A percentile compares a stretch with the other conserved stretches of the same genome.
Evolutionary conservation across 2,888 invertebrate genomes (phyloP).

Genomic region (Hemaris fuciformis): DNA sequence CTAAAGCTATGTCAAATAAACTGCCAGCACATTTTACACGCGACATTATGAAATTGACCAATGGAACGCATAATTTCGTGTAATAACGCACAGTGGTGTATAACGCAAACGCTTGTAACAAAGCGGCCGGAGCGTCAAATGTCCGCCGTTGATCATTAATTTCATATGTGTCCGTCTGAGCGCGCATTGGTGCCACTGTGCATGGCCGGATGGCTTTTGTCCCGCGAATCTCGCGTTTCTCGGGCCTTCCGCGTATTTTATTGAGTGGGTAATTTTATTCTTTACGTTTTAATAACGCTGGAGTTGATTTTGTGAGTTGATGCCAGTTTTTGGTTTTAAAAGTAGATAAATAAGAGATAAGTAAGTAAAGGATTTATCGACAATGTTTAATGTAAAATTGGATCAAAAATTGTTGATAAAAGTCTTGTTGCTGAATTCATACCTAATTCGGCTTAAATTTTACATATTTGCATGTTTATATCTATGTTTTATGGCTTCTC

Average conservation of each 20-base stretch:
- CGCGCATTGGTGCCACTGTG: conserved; percentile 21
- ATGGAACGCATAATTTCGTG: conserved; percentile 12
- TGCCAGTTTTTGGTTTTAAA: too few relatives aligned
- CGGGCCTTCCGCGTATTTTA: neutral
- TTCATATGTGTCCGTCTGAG: conserved; percentile 19
- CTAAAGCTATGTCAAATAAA: too few relatives aligned
- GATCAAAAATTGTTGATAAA: too few relatives aligned
- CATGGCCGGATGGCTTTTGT: conserved; percentile 3
- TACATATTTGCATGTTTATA: too few relatives aligned
- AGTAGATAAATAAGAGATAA: neutral
- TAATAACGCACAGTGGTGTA: conserved; percentile 17
- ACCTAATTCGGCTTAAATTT: too few relatives aligned
- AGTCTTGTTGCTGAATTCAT: too few relatives aligned
- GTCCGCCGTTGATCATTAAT: conserved; percentile 20
- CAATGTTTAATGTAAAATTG: too few relatives aligned
- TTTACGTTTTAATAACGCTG: too few relatives aligned
- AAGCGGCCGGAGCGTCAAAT: conserved; percentile 15
- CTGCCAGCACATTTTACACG: too few relatives aligned
- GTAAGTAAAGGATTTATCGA: neutral
- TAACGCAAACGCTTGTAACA: conserved; percentile 11
- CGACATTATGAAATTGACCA: neutral
- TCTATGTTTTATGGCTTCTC: too few relatives aligned
- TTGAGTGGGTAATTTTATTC: neutral
- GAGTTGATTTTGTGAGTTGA: too few relatives aligned
- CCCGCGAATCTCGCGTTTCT: conserved; percentile 6